Base-by-base conservation (phyloP, 2,888 invertebrate species). In the Ichneumon xanthorius region DNA sequence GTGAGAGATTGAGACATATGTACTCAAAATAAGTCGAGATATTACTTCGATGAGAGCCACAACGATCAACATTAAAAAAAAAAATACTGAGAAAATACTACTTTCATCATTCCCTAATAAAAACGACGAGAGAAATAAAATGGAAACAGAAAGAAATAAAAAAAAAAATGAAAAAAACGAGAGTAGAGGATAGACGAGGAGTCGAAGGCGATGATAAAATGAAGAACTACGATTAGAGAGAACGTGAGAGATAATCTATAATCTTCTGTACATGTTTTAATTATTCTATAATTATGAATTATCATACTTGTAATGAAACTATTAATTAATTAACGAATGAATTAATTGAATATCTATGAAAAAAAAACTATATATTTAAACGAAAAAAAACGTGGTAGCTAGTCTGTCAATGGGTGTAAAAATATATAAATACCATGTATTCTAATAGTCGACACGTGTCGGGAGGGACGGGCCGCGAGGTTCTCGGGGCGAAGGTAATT, bases 251-350 rank as follows among this genome's bases (percentile, higher is more conserved):
- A 91, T 91, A 92, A 92, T 92, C 92, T 92, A 92, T 92, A 93
- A 93, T 92, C 93, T 93, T 93, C 92, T 92, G 92, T 93, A 93
- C 92, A 93, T 93, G 93, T 93, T 93, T 93, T 93, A 89, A 93
- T 93, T 93, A 89, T 90, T 92, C 92, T 93, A 89, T 90, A 92
- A 92, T 92, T 90, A 93, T 93, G 91, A 91, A 92, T 93, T 92
- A 92, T 92, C 91, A 92, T 93, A 92, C 92, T 92, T 92, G 90
- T 93, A 92, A 92, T 91, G 87, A 91, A 91, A 58, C 92, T 93
- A 93, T 92, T 90, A 90, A 93, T 93, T 93, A 92, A 92, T 92
- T 92, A 92, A 89, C 88, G 89, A 89, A 89, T 90, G 89, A 88
- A 91, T 90, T 90, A 92, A 91, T 92, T 92, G 91, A 90, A 92